Conservation (phyloP, 2,888 invertebrate genomes). For the Agrotis exclamationis region DNA sequence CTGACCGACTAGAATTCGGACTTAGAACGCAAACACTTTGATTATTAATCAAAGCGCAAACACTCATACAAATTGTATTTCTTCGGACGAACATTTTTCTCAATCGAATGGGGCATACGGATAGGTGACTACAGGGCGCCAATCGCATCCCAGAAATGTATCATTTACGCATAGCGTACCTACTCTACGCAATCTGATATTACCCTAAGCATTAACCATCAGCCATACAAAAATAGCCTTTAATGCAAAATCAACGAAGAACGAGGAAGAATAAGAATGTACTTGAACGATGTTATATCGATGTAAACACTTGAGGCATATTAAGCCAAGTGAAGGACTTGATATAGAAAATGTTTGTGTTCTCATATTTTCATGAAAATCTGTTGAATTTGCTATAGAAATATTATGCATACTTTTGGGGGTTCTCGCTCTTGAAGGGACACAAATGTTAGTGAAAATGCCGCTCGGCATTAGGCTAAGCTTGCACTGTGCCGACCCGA, state of each 20-base stretch:
- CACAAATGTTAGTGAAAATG: no score
- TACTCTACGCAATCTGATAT: background rate
- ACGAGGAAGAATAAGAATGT: background rate
- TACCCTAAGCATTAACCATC: background rate
- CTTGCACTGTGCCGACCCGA: no score
- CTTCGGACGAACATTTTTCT: background rate
- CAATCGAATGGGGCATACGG: background rate
- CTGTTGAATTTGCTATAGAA: background rate
- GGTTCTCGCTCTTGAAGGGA: background rate
- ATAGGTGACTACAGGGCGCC: background rate
- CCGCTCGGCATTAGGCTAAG: no score
- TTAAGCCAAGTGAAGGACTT: slow-evolving; percentile 20
- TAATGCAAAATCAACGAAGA: background rate
- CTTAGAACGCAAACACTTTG: background rate
- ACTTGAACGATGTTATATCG: slow-evolving; percentile 10
- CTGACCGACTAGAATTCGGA: background rate
- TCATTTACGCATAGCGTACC: background rate
- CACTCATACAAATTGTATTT: background rate
- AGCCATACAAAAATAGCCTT: background rate
- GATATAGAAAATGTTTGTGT: slow-evolving; percentile 14
- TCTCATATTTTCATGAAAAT: slow-evolving; percentile 9
- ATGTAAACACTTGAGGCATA: slow-evolving; percentile 32
- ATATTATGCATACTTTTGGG: background rate
- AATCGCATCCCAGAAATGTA: background rate
- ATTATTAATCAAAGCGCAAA: no score